Evolutionary conservation across 2,797 vertebrate genomes (phyloP).

Genomic region (Fistularia commersonii): DNA sequence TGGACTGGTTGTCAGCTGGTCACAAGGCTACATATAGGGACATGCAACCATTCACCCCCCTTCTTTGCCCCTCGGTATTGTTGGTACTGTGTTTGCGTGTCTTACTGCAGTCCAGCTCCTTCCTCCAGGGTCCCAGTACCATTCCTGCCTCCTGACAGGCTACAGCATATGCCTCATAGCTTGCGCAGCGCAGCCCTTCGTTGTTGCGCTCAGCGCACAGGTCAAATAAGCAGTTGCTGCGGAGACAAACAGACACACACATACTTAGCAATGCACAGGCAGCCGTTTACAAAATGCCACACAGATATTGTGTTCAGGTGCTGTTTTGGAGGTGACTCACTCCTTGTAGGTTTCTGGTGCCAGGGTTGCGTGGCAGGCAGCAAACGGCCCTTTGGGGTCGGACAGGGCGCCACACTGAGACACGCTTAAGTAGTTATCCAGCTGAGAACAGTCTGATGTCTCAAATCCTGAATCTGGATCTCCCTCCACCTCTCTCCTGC

Average conservation of each 20-base stretch:
- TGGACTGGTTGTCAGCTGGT: no score
- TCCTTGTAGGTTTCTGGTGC: conserved; percentile 65
- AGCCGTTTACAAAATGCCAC: no score
- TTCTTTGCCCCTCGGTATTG: no score
- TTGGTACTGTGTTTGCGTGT: no score
- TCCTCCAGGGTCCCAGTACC: conserved; percentile 67
- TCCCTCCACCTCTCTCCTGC: conserved; percentile 56
- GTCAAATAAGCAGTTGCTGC: conserved; percentile 80
- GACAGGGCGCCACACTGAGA: conserved; percentile 72
- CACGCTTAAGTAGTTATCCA: conserved; percentile 46
- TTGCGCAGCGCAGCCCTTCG: conserved; percentile 68
- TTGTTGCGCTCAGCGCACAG: conserved; percentile 69
- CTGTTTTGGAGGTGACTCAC: conserved; percentile 57
- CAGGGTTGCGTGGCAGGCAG: conserved; percentile 66
- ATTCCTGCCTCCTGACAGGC: conserved; percentile 76
- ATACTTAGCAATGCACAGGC: no score
- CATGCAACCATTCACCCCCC: no score
- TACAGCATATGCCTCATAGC: conserved; percentile 70
- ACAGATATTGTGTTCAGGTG: no score
- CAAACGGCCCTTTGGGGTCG: conserved; percentile 70
- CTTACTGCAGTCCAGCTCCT: conserved; percentile 76
- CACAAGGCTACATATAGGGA: no score
- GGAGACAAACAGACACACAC: conserved; percentile 5
- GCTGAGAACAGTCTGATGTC: conserved; percentile 61
- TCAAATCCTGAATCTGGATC: conserved; percentile 65